Conservation (phyloP, 2,113 vertebrate species). For the Athene cunicularia region DNA sequence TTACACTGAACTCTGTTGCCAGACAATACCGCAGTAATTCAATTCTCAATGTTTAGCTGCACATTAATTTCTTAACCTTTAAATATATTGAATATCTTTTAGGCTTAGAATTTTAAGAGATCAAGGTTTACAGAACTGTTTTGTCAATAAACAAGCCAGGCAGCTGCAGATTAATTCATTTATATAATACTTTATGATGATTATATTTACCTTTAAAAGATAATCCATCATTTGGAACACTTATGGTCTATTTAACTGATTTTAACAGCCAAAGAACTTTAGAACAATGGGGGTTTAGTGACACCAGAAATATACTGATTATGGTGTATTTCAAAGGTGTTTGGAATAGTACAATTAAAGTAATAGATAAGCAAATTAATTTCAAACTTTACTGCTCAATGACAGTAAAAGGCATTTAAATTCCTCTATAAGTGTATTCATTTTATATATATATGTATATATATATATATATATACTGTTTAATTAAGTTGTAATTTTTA, state of each 20-base stretch:
- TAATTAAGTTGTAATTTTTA: not conserved
- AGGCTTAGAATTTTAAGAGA: not conserved
- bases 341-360: not conserved
- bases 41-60: not conserved
- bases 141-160: not conserved
- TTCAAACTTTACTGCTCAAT: not conserved
- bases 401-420: not conserved
- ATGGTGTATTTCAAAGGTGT: not conserved
- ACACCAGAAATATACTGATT: not conserved
- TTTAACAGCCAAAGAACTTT: not conserved
- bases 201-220: not conserved
- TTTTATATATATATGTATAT: too few species aligned
- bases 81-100: not conserved
- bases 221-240: not conserved
- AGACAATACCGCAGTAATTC: not conserved
- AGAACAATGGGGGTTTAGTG: not conserved
- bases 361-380: not conserved
- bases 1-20: not conserved
- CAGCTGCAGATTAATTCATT: not conserved
- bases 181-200: not conserved
- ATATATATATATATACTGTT: too few species aligned
- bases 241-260: not conserved
- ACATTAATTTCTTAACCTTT: not conserved
- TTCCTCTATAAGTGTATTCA: not conserved
- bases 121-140: not conserved